These are phyloP conservation scores for Aurelia coerulea DNA, from an alignment of 30 jellyfish, hydroid and myxozoan genomes.

Conservation along the genomic window DNA sequence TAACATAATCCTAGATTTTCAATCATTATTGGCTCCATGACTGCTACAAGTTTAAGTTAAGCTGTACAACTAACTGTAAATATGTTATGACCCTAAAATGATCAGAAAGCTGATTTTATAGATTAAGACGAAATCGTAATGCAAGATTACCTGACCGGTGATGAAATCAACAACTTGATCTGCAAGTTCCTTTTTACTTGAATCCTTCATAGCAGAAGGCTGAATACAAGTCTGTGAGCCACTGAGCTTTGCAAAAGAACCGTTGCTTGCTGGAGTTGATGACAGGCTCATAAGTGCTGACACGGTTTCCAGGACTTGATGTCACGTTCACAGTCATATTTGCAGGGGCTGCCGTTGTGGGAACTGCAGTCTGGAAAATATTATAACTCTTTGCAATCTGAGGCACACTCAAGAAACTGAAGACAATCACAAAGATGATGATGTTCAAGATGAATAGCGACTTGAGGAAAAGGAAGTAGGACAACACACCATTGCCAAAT, in stretches of 20 bases:
- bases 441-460: slow-evolving; percentile 77
- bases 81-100: too few relatives aligned
- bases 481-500: slow-evolving; percentile 97
- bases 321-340: slow-evolving; percentile 30
- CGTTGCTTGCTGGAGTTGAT: too few relatives aligned
- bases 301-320: not conserved
- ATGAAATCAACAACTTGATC: slow-evolving; percentile 85
- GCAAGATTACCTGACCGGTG: slow-evolving; percentile 90
- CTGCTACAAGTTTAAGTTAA: too few relatives aligned
- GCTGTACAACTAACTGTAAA: too few relatives aligned
- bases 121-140: not conserved
- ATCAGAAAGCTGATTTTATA: too few relatives aligned
- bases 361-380: not conserved
- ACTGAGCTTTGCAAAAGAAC: too few relatives aligned
- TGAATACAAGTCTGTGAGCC: not conserved
- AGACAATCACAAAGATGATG: slow-evolving; percentile 80
- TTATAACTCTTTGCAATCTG: slow-evolving; percentile 60
- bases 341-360: slow-evolving; percentile 14
- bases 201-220: slow-evolving; percentile 27
- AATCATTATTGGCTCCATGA: too few relatives aligned
- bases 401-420: slow-evolving; percentile 88
- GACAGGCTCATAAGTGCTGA: not conserved
- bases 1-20: too few relatives aligned
- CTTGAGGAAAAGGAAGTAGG: slow-evolving; percentile 90
- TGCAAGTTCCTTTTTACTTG: slow-evolving; percentile 14